These are phyloP conservation scores for Sebastes nivosus DNA, from an alignment of 2,797 vertebrate species.

Conservation along the genomic window DNA sequence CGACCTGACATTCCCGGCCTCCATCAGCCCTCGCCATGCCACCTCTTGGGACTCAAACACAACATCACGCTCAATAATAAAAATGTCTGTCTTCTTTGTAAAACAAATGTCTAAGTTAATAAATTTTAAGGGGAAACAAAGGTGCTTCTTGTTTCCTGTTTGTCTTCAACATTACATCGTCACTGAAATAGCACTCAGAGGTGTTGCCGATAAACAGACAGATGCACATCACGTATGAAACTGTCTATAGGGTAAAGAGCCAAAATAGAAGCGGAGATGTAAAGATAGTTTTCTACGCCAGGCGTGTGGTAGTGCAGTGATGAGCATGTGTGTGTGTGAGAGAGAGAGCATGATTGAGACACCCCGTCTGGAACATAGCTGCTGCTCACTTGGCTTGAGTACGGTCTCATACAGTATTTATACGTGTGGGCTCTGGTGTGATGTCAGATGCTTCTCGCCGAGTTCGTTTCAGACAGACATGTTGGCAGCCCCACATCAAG, in stretches of 20 bases:
- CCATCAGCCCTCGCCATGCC: slow-evolving; percentile 3
- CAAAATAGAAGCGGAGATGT: slow-evolving; percentile 11
- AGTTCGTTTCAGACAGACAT: slow-evolving; percentile 25
- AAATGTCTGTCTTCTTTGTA: slow-evolving; percentile 44
- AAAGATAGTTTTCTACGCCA: neutral
- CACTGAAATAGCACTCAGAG: neutral
- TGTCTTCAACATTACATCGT: neutral
- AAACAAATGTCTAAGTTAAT: slow-evolving; percentile 61
- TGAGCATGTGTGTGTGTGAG: neutral
- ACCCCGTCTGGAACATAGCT: slow-evolving; percentile 59
- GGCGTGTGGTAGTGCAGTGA: neutral
- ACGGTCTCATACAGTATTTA: slow-evolving; percentile 52
- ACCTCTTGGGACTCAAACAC: slow-evolving; percentile 42
- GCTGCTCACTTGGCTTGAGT: slow-evolving; percentile 69
- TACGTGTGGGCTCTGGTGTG: slow-evolving; percentile 60
- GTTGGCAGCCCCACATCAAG: slow-evolving; percentile 30
- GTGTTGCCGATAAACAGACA: neutral
- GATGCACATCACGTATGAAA: slow-evolving; percentile 7
- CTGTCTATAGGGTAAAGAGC: neutral
- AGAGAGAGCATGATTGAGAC: slow-evolving; percentile 41
- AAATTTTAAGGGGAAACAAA: slow-evolving; percentile 53
- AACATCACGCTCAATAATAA: slow-evolving; percentile 19
- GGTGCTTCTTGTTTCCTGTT: neutral
- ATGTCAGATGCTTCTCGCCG: slow-evolving; percentile 54
- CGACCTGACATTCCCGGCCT: slow-evolving; percentile 18